Evolutionary conservation across 1,140 invertebrate genomes (phyloP).

Genomic region (Meloidogyne exigua): DNA sequence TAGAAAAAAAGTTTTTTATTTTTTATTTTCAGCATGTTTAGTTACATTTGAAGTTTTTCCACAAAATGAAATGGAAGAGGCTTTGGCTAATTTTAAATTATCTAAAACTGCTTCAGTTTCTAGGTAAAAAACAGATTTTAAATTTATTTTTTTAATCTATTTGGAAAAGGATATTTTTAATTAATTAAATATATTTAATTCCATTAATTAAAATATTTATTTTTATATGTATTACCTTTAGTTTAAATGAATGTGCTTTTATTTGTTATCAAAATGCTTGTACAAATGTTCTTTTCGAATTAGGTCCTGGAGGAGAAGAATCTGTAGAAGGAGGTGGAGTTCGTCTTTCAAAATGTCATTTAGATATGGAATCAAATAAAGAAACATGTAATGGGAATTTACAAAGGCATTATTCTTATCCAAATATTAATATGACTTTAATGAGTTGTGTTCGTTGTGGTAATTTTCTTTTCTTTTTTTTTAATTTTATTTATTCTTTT

Average conservation of each 20-base stretch:
- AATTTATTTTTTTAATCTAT: neutral
- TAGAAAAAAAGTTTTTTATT: neutral
- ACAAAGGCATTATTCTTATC: slow-evolving; percentile 47
- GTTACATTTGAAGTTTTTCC: slow-evolving; percentile 28
- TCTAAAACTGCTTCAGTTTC: slow-evolving; percentile 24
- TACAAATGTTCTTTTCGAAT: slow-evolving; percentile 42
- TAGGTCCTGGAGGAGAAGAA: slow-evolving; percentile 1
- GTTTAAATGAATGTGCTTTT: slow-evolving; percentile 51
- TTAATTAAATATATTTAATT: too few species aligned
- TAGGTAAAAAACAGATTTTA: slow-evolving; percentile 10
- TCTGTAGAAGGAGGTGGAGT: neutral
- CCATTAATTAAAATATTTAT: too few species aligned
- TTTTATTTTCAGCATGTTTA: slow-evolving; percentile 23
- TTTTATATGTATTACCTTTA: too few species aligned
- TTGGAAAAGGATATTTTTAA: neutral
- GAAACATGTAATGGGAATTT: slow-evolving; percentile 39
- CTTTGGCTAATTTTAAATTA: slow-evolving; percentile 11
- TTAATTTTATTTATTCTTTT: neutral
- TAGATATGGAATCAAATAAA: slow-evolving; percentile 32
- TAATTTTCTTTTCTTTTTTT: slow-evolving; percentile 8
- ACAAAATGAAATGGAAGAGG: neutral
- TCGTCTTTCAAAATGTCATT: slow-evolving; percentile 29
- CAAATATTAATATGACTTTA: slow-evolving; percentile 25
- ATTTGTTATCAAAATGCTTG: slow-evolving; percentile 52
- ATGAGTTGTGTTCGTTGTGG: slow-evolving; percentile 46